Evolutionary conservation across 2,113 vertebrate genomes (phyloP).

Genomic region (Ailurus styani): DNA sequence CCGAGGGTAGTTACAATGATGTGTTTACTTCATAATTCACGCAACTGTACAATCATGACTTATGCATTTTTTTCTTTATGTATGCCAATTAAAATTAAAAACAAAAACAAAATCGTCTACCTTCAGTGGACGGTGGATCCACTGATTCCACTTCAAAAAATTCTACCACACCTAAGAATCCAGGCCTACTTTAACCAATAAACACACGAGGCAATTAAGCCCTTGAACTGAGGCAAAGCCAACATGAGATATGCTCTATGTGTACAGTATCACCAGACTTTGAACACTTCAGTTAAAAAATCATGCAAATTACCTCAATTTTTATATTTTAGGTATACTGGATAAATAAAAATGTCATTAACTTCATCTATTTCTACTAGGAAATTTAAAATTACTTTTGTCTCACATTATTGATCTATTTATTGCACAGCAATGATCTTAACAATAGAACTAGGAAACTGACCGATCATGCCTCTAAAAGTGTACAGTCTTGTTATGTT

Average conservation of each 20-base stretch:
- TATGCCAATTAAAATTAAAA: background rate
- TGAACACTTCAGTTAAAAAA: background rate
- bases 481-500: background rate
- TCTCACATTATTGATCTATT: background rate
- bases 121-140: background rate
- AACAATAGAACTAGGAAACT: background rate
- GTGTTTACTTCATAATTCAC: background rate
- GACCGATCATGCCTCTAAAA: background rate
- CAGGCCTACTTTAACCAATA: background rate
- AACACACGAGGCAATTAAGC: background rate
- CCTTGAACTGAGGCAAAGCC: background rate
- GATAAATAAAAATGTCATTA: slow-evolving; percentile 24
- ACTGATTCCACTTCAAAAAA: background rate
- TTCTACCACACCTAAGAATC: background rate
- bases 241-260: background rate
- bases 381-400: slow-evolving; percentile 25
- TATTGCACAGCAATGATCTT: background rate
- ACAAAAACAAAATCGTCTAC: background rate
- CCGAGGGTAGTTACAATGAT: background rate
- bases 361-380: background rate
- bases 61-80: background rate
- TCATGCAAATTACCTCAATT: background rate
- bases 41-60: background rate
- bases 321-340: background rate
- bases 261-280: background rate